A percentile compares a stretch with the other conserved stretches of the same genome.
phyloP scores from a whole-genome alignment of 2,888 invertebrate species.

The Cephus runcator region DNA sequence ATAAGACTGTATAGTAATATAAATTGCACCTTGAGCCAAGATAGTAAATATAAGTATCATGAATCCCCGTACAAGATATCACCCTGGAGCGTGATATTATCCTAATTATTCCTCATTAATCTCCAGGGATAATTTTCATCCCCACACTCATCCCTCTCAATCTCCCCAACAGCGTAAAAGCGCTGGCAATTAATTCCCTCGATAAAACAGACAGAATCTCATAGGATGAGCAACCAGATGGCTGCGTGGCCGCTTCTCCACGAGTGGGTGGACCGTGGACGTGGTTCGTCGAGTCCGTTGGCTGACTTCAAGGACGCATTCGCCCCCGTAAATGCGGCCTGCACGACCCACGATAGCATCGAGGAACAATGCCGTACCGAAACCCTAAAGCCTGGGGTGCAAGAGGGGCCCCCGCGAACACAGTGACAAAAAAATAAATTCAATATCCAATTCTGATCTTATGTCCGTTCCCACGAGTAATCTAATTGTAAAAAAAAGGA shows the following conservation, averaged over 20 bases:
- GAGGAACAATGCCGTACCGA: background rate
- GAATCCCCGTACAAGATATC: background rate
- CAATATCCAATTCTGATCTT: background rate
- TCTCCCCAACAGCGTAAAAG: background rate
- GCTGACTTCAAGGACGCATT: conserved; percentile 26
- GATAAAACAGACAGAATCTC: background rate
- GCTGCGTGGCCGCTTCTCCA: conserved; percentile 17
- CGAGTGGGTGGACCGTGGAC: conserved; percentile 24
- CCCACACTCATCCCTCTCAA: background rate
- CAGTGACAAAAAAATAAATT: background rate
- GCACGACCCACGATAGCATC: conserved; percentile 4
- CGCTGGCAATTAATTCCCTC: background rate
- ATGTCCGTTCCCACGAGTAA: background rate
- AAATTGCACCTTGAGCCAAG: background rate
- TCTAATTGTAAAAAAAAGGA: background rate
- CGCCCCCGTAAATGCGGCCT: conserved; percentile 9
- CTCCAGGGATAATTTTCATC: background rate
- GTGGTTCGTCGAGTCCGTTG: conserved; percentile 26
- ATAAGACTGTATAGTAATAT: background rate
- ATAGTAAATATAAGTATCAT: background rate
- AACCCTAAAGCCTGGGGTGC: background rate
- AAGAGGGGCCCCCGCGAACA: background rate
- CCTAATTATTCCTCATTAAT: background rate
- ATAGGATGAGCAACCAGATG: conserved; percentile 21
- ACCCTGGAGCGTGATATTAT: background rate